Evolutionary conservation across 2,113 vertebrate genomes (phyloP).

Genomic region (Xenopus tropicalis): UCB_Xtro_10.0 CM004446.2:58789501-58790000

Average conservation of each 20-base stretch:
- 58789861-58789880: slow-evolving; percentile 85
- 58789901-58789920: too few species aligned
- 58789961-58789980: too few species aligned
- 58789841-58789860: slow-evolving; percentile 88
- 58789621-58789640: neutral
- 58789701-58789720: slow-evolving; percentile 73
- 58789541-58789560: too few species aligned
- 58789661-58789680: slow-evolving; percentile 80
- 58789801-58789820: slow-evolving; percentile 89
- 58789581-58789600: too few species aligned
- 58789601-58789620: neutral
- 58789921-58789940: too few species aligned
- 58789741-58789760: slow-evolving; percentile 67
- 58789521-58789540: too few species aligned
- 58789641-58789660: slow-evolving; percentile 78
- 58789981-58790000: too few species aligned
- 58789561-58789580: too few species aligned
- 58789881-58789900: slow-evolving; percentile 75
- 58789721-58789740: slow-evolving; percentile 75
- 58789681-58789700: slow-evolving; percentile 81
- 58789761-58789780: slow-evolving; percentile 95
- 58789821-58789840: slow-evolving; percentile 88
- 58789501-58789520: too few species aligned
- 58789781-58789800: slow-evolving; percentile 94
- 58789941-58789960: too few species aligned